Evolutionary conservation across 2,113 vertebrate genomes (phyloP).

Genomic region (Cyanoramphus novaezelandiae): DNA sequence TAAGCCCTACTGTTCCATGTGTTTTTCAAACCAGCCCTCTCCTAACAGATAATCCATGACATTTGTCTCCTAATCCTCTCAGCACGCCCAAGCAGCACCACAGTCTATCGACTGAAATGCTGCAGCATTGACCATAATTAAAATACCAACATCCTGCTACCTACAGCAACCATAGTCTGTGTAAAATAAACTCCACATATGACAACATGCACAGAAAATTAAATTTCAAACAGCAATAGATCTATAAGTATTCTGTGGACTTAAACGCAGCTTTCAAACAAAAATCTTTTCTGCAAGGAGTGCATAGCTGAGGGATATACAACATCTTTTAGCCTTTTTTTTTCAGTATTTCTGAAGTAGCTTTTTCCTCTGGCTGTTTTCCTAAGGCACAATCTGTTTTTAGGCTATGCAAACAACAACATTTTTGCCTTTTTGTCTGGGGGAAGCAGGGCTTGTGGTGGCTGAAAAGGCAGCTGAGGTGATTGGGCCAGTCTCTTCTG

Average conservation of each 20-base stretch:
- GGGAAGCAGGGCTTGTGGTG: conserved; percentile 1
- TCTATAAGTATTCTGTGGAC: not conserved
- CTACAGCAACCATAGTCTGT: not conserved
- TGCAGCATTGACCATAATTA: not conserved
- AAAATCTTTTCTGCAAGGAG: not conserved
- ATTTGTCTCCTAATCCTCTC: conserved; percentile 1
- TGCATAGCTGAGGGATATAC: not conserved
- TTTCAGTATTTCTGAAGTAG: not conserved
- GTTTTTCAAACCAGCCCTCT: not conserved
- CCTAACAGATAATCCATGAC: not conserved
- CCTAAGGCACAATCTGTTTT: conserved; percentile 47
- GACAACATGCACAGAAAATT: not conserved
- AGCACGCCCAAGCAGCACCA: not conserved
- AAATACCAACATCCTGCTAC: not conserved
- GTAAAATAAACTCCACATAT: not conserved
- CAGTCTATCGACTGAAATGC: not conserved
- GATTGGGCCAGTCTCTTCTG: not conserved
- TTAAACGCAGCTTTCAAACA: not conserved
- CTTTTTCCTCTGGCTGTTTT: conserved; percentile 54
- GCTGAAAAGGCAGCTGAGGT: conserved; percentile 59
- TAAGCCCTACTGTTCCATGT: not conserved
- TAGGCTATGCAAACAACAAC: conserved; percentile 50
- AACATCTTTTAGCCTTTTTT: not conserved
- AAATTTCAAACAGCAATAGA: not conserved
- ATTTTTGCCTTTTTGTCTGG: conserved; percentile 36